Evolutionary conservation across 2,797 vertebrate genomes (phyloP).

Genomic region (Tamandua tetradactyla): DNA sequence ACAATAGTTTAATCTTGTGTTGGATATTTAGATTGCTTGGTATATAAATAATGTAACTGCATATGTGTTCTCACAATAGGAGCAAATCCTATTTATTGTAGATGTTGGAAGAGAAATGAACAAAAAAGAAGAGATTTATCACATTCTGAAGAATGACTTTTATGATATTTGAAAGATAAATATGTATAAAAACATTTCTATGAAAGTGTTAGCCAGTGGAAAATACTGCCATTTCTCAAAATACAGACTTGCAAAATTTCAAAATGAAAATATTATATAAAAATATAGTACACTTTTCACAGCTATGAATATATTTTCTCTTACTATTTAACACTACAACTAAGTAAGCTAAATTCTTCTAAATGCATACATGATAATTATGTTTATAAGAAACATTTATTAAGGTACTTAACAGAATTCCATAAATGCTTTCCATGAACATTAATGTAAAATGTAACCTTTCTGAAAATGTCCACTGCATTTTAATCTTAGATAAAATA

Average conservation of each 20-base stretch:
- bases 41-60: constrained; percentile 27
- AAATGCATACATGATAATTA: constrained; percentile 40
- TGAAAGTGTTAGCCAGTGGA: constrained; percentile 16
- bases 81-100: not conserved
- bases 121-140: constrained; percentile 19
- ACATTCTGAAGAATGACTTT: not conserved
- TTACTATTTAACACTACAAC: constrained; percentile 18
- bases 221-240: constrained; percentile 4
- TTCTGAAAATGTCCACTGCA: constrained; percentile 37
- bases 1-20: not conserved
- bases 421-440: constrained; percentile 36
- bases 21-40: constrained; percentile 10
- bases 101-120: not conserved
- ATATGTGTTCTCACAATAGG: constrained; percentile 35
- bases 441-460: not conserved
- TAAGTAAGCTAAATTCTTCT: constrained; percentile 35
- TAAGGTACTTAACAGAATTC: not conserved
- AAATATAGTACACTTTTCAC: not conserved
- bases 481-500: constrained; percentile 36
- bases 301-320: not conserved
- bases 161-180: constrained; percentile 7
- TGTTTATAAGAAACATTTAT: constrained; percentile 27
- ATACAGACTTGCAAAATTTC: not conserved
- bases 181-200: not conserved
- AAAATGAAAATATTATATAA: not conserved